These are phyloP conservation scores for Batillaria attramentaria DNA, from an alignment of 1,140 invertebrate species.

Conservation along the genomic window DNA sequence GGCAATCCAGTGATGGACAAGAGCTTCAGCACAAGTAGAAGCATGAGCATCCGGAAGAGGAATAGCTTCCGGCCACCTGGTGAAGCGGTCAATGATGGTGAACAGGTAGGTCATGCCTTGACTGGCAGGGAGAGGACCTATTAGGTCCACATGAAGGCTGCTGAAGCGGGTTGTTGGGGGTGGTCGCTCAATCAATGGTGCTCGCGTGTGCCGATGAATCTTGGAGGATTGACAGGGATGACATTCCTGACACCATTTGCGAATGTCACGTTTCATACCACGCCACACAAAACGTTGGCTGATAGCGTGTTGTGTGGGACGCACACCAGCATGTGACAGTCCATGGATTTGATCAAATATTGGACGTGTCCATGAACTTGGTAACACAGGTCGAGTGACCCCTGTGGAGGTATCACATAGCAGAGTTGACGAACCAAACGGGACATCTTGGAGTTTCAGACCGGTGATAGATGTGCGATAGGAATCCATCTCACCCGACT, in stretches of 20 bases:
- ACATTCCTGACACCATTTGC: slow-evolving; percentile 14
- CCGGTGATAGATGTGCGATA: neutral
- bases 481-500: neutral
- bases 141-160: slow-evolving; percentile 74
- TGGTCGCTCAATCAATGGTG: neutral
- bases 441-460: neutral
- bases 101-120: slow-evolving; percentile 66
- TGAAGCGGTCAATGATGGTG: slow-evolving; percentile 56
- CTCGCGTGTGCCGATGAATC: slow-evolving; percentile 14
- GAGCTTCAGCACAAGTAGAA: slow-evolving; percentile 52
- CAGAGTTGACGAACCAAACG: neutral
- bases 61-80: slow-evolving; percentile 69
- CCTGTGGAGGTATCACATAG: neutral
- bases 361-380: slow-evolving; percentile 1
- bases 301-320: slow-evolving; percentile 19
- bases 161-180: slow-evolving; percentile 47
- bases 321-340: slow-evolving; percentile 12
- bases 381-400: neutral
- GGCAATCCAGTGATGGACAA: slow-evolving; percentile 65
- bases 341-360: slow-evolving; percentile 20
- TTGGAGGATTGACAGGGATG: slow-evolving; percentile 15
- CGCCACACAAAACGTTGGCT: slow-evolving; percentile 25
- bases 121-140: slow-evolving; percentile 70
- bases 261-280: slow-evolving; percentile 22
- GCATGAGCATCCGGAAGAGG: slow-evolving; percentile 70